Conservation (phyloP, 1,140 invertebrate genomes). For the Bombus superbus region DNA sequence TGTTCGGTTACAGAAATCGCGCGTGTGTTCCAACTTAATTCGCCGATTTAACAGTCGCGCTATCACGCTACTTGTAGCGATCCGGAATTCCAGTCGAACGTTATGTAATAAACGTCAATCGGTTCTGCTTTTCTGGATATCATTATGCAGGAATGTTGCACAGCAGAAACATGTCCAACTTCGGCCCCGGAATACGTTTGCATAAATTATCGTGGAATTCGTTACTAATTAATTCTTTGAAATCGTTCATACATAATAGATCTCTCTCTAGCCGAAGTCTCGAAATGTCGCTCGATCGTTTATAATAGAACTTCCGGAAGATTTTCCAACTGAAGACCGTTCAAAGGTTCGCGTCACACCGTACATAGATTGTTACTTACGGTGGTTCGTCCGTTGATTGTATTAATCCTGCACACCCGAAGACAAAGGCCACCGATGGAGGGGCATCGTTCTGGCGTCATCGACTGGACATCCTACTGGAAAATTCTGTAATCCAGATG, state of each 20-base stretch:
- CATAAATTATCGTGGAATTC: conserved; percentile 40
- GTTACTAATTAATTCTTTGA: conserved; percentile 41
- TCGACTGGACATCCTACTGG: neutral
- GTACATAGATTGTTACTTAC: neutral
- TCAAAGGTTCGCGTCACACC: too few species aligned
- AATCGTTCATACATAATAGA: conserved; percentile 5
- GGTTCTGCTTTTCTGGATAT: conserved; percentile 39
- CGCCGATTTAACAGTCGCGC: neutral
- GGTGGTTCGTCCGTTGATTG: neutral
- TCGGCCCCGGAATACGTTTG: conserved; percentile 12
- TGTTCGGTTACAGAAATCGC: neutral
- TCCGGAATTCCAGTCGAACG: conserved; percentile 25
- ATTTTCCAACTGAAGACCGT: neutral
- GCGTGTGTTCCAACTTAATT: neutral
- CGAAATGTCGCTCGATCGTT: neutral
- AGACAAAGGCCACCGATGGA: too few species aligned
- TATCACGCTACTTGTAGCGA: conserved; percentile 23
- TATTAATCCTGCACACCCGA: neutral
- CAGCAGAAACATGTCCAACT: conserved; percentile 27
- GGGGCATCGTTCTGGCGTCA: neutral
- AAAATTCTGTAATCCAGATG: neutral
- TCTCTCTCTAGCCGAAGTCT: neutral
- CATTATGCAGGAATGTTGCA: conserved; percentile 45
- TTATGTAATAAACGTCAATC: conserved; percentile 34
- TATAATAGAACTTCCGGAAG: neutral